Conservation (phyloP, 1,140 invertebrate genomes). For the Aphelinus atriplicis region DNA sequence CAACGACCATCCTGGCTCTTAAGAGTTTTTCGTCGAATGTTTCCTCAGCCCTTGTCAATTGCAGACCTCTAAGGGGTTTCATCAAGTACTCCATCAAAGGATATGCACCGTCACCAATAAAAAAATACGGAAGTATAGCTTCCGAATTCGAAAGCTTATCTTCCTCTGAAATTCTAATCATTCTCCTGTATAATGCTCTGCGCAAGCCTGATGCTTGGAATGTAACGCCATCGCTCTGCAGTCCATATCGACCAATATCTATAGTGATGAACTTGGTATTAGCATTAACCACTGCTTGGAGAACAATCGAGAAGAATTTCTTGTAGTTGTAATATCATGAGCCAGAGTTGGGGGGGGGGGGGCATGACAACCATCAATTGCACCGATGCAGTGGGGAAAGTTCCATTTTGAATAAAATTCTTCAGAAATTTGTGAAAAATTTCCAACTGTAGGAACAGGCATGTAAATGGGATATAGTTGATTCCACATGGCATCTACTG, state of each 20-base stretch:
- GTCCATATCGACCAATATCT: too few species aligned
- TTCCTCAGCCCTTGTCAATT: neutral
- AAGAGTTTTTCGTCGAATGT: neutral
- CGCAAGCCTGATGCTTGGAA: neutral
- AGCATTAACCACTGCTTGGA: too few species aligned
- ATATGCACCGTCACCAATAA: slow-evolving; percentile 4
- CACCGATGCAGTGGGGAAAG: too few species aligned
- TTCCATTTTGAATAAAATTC: neutral
- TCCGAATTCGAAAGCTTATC: neutral
- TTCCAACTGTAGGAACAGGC: neutral
- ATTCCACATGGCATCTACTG: neutral
- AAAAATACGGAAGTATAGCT: neutral
- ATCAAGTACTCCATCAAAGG: neutral
- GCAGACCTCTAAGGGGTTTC: neutral
- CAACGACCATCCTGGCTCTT: too few species aligned
- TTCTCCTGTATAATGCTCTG: neutral
- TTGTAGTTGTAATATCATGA: too few species aligned
- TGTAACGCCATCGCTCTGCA: too few species aligned
- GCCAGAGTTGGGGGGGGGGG: too few species aligned
- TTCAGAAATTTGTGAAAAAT: neutral
- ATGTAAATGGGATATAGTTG: neutral
- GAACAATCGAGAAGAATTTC: too few species aligned
- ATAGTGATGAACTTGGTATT: too few species aligned
- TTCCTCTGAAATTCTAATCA: neutral
- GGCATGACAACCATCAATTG: too few species aligned